These are phyloP conservation scores for Lobophora halterata DNA, from an alignment of 2,888 invertebrate genomes.

Conservation along the genomic window DNA sequence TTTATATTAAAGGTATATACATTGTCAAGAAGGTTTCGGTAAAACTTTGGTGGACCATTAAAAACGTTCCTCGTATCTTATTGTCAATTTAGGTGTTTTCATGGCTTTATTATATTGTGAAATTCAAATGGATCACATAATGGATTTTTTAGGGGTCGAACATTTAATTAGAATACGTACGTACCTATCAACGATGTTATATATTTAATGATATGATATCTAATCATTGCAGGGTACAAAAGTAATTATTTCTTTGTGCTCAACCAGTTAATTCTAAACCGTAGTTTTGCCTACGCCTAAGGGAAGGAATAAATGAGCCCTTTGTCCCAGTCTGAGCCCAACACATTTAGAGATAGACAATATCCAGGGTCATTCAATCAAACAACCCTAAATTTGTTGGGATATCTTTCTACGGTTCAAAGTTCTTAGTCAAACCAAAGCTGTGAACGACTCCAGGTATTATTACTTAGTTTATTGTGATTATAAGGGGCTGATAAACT, in stretches of 20 bases:
- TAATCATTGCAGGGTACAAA: slow-evolving; percentile 42
- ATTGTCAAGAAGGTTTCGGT: slow-evolving; percentile 12
- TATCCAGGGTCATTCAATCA: slow-evolving; percentile 65
- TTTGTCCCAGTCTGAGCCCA: slow-evolving; percentile 60
- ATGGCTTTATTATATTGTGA: too few relatives aligned
- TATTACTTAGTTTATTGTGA: slow-evolving; percentile 31
- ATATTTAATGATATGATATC: too few relatives aligned
- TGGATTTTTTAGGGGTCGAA: too few relatives aligned
- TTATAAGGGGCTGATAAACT: slow-evolving; percentile 18
- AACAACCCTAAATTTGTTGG: slow-evolving; percentile 67
- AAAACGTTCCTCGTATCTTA: too few relatives aligned
- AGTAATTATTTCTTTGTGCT: slow-evolving; percentile 61
- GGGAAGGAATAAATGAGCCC: slow-evolving; percentile 70
- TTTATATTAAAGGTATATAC: slow-evolving; percentile 24
- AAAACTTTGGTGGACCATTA: background rate
- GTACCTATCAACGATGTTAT: too few relatives aligned
- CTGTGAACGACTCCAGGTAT: slow-evolving; percentile 41
- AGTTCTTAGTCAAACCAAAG: slow-evolving; percentile 50
- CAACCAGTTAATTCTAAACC: slow-evolving; percentile 57
- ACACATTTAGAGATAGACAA: slow-evolving; percentile 71
- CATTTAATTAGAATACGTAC: too few relatives aligned
- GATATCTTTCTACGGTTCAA: slow-evolving; percentile 57
- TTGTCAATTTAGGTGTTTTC: background rate
- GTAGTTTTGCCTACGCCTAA: slow-evolving; percentile 63
- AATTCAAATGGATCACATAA: too few relatives aligned